A percentile compares a stretch with the other conserved stretches of the same genome.
Conservation (phyloP, 2,113 vertebrate species). For the Rhegmatorhina hoffmannsi region DNA sequence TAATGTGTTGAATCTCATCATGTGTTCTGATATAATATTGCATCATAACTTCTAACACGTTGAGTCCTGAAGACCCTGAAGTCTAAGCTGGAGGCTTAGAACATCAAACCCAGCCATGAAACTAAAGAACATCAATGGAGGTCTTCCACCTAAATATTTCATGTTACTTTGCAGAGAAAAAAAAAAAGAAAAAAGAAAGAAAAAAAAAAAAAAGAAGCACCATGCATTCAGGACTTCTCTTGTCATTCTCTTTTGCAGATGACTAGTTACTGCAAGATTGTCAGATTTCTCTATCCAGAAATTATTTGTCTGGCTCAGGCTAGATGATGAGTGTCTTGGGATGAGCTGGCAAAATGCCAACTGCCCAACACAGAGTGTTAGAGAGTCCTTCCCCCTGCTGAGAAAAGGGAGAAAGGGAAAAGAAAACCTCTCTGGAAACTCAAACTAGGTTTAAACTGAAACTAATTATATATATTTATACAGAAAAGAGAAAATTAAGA, state of each 20-base stretch:
- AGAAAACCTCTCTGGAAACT: too few relatives aligned
- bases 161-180: not conserved
- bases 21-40: not conserved
- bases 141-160: not conserved
- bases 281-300: not conserved
- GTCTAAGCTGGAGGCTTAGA: not conserved
- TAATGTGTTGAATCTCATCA: not conserved
- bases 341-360: too few relatives aligned
- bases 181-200: not conserved
- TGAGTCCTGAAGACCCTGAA: not conserved
- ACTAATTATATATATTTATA: too few relatives aligned
- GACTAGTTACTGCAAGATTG: not conserved
- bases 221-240: not conserved
- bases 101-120: not conserved
- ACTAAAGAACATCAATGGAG: not conserved
- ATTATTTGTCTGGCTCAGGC: not conserved
- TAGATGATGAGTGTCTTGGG: not conserved
- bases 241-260: not conserved
- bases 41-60: not conserved
- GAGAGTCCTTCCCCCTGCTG: too few relatives aligned
- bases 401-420: too few relatives aligned
- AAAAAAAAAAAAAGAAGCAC: not conserved
- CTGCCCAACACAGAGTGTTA: too few relatives aligned
- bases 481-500: too few relatives aligned
- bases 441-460: too few relatives aligned